Percentiles rank a stretch among this genome's conserved stretches.
phyloP scores from a whole-genome alignment of 2,113 vertebrate genomes.

The Turnix velox region DNA sequence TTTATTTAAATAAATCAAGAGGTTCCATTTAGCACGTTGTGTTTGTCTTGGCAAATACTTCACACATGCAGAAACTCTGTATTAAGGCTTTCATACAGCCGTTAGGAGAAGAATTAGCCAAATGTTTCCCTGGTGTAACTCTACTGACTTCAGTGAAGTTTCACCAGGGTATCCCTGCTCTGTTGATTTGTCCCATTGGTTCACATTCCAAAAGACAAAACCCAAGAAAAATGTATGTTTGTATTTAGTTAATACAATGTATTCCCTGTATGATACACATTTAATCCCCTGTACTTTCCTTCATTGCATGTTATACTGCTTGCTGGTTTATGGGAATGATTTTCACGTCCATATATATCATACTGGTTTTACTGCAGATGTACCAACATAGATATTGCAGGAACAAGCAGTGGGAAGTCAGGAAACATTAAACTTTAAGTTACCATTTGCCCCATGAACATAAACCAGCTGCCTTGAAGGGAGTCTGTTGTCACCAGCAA shows the following conservation, averaged over 20 bases:
- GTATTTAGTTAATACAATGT: background rate
- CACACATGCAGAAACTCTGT: slow-evolving; percentile 46
- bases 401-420: background rate
- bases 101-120: slow-evolving; percentile 36
- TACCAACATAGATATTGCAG: background rate
- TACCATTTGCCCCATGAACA: background rate
- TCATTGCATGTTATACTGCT: background rate
- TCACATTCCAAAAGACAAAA: slow-evolving; percentile 18
- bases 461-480: background rate
- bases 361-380: background rate
- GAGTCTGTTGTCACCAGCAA: background rate
- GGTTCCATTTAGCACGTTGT: slow-evolving; percentile 48
- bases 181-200: background rate
- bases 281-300: background rate
- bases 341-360: background rate
- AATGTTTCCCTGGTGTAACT: slow-evolving; percentile 44
- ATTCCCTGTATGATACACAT: background rate
- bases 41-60: slow-evolving; percentile 59
- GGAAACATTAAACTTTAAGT: background rate
- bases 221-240: background rate
- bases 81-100: slow-evolving; percentile 43
- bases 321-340: background rate
- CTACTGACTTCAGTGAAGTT: background rate
- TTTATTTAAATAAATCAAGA: slow-evolving; percentile 66
- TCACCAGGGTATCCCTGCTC: background rate